These are phyloP conservation scores for Nemotelus pantherinus DNA, from an alignment of 2,888 invertebrate species.

Conservation along the genomic window DNA sequence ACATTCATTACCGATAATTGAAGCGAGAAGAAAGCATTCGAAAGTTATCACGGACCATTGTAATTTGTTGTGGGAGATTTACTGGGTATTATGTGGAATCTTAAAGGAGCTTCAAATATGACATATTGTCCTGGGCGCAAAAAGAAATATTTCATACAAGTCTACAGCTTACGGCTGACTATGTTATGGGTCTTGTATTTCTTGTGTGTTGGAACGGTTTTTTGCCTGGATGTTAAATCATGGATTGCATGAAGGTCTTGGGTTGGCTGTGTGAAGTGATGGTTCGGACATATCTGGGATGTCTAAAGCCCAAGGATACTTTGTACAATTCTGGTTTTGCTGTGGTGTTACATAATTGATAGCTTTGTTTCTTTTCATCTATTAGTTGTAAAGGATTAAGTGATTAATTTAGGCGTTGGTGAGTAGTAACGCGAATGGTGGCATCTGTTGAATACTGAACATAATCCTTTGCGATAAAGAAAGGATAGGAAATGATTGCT, in stretches of 20 bases:
- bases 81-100: conserved; percentile 30
- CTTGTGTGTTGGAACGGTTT: neutral
- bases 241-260: neutral
- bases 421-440: neutral
- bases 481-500: too few species aligned
- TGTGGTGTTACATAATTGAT: conserved; percentile 24
- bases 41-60: conserved; percentile 39
- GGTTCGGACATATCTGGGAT: neutral
- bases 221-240: neutral
- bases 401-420: conserved; percentile 1
- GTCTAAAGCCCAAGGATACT: neutral
- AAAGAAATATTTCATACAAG: conserved; percentile 13
- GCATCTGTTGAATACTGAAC: conserved; percentile 16
- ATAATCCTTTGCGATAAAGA: too few species aligned
- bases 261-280: neutral
- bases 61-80: conserved; percentile 42
- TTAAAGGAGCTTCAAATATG: conserved; percentile 37
- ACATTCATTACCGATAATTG: conserved; percentile 43
- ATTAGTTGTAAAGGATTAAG: conserved; percentile 25
- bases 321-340: neutral
- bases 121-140: conserved; percentile 29
- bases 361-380: conserved; percentile 3
- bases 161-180: neutral
- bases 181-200: neutral
- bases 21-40: conserved; percentile 36